phyloP scores from a whole-genome alignment of 2,888 invertebrate species.

The Sepiola atlantica region DNA sequence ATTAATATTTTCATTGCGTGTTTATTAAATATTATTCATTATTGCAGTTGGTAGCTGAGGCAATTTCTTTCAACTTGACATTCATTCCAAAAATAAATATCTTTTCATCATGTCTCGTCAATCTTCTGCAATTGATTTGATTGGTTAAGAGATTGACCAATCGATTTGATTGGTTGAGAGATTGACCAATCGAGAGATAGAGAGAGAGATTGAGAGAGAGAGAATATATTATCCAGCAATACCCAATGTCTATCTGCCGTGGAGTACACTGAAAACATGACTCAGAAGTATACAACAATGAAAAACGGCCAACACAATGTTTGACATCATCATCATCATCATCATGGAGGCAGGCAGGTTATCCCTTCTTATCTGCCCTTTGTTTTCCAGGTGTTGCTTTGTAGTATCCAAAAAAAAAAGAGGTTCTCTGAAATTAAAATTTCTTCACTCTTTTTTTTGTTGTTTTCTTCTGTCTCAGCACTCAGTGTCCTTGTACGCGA shows the following conservation, averaged over 20 bases:
- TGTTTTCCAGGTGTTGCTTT: not conserved
- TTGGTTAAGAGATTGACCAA: not conserved
- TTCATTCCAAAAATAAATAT: conserved; percentile 41
- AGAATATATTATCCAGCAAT: conserved; percentile 45
- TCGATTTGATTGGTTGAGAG: not conserved
- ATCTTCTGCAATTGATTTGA: conserved; percentile 34
- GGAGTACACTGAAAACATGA: conserved; percentile 47
- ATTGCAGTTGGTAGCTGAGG: conserved; percentile 22
- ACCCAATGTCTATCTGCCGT: conserved; percentile 44
- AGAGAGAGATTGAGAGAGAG: conserved; percentile 39
- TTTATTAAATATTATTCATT: conserved; percentile 21
- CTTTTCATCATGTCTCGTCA: conserved; percentile 43
- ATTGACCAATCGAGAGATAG: not conserved
- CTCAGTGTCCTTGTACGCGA: conserved; percentile 59
- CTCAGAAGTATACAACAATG: conserved; percentile 39
- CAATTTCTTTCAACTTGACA: not conserved
- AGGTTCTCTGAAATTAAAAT: conserved; percentile 8
- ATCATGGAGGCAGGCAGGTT: conserved; percentile 32
- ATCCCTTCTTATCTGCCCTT: not conserved
- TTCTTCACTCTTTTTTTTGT: conserved; percentile 11
- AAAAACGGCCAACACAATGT: conserved; percentile 12
- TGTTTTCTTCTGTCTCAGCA: conserved; percentile 53
- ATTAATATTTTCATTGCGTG: not conserved
- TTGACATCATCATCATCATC: not conserved
- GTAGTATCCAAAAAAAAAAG: conserved; percentile 32